Evolutionary conservation across 2,888 invertebrate species (phyloP).

Genomic region (Tachina grossa): DNA sequence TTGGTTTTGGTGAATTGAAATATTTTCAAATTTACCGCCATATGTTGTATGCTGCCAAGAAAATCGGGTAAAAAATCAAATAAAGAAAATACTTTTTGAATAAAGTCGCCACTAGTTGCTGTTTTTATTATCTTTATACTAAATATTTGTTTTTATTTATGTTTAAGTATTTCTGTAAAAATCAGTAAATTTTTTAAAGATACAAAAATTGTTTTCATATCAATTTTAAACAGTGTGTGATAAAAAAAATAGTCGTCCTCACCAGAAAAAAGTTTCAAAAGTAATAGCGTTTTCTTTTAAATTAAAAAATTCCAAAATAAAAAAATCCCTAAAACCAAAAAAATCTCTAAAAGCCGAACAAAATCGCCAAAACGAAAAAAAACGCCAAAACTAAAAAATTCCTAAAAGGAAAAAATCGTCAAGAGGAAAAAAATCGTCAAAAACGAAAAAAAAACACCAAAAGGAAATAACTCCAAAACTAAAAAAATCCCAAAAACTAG

Average conservation of each 20-base stretch:
- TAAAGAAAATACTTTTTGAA: constrained; percentile 1
- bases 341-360: too few relatives aligned
- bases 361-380: too few relatives aligned
- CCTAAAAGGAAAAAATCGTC: too few relatives aligned
- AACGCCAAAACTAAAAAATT: too few relatives aligned
- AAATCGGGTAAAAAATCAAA: constrained; percentile 22
- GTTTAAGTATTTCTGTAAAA: constrained; percentile 21
- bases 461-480: too few relatives aligned
- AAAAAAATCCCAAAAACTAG: too few relatives aligned
- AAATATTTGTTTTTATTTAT: constrained; percentile 13
- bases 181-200: constrained; percentile 16
- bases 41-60: constrained; percentile 63
- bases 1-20: constrained; percentile 57
- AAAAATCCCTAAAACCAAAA: too few relatives aligned
- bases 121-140: constrained; percentile 12
- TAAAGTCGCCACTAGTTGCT: constrained; percentile 28
- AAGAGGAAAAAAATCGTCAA: too few relatives aligned
- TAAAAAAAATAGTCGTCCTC: not conserved
- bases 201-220: not conserved
- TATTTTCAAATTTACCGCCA: constrained; percentile 67
- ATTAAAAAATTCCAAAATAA: too few relatives aligned
- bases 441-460: too few relatives aligned
- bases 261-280: not conserved
- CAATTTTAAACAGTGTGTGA: constrained; percentile 19
- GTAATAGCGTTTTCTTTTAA: not conserved